Evolutionary conservation across 2,888 invertebrate species (phyloP).

Genomic region (Trichacis sp.): DNA sequence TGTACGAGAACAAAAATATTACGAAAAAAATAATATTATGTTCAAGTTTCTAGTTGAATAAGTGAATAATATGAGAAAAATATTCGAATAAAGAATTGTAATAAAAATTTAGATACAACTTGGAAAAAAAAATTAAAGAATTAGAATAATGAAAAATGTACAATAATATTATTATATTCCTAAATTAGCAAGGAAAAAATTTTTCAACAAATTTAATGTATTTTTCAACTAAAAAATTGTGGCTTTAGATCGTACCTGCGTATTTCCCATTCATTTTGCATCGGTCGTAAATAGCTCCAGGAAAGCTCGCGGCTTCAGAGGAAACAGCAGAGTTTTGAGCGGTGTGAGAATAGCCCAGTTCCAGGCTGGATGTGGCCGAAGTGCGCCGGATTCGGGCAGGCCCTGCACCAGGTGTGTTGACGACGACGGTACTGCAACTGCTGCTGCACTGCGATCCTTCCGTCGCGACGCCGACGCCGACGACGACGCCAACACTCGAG

Average conservation of each 20-base stretch:
- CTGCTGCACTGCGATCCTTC: conserved; percentile 86
- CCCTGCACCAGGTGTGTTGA: conserved; percentile 71
- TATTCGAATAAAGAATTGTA: too few species aligned
- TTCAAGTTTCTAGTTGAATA: too few species aligned
- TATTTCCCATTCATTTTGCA: conserved; percentile 60
- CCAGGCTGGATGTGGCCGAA: conserved; percentile 85
- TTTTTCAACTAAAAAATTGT: conserved; percentile 14
- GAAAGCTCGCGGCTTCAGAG: conserved; percentile 75
- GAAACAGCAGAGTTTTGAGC: conserved; percentile 84
- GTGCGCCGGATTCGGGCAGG: conserved; percentile 73
- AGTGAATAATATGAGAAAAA: too few species aligned
- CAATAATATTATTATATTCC: too few species aligned
- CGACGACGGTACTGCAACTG: conserved; percentile 89
- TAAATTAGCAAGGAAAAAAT: too few species aligned
- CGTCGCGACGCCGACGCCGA: conserved; percentile 46
- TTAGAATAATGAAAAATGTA: too few species aligned
- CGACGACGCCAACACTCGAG: conserved; percentile 17
- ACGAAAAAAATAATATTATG: too few species aligned
- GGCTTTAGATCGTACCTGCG: conserved; percentile 52
- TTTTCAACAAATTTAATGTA: conserved; percentile 10
- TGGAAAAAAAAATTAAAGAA: too few species aligned
- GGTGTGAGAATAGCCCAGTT: conserved; percentile 87
- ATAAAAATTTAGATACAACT: too few species aligned
- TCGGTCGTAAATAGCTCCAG: conserved; percentile 64
- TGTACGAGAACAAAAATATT: too few species aligned